Evolutionary conservation across 2,888 invertebrate species (phyloP), one percentile per base, ranked within the genome.

Genomic region (Marasmarcha lunaedactyla): DNA sequence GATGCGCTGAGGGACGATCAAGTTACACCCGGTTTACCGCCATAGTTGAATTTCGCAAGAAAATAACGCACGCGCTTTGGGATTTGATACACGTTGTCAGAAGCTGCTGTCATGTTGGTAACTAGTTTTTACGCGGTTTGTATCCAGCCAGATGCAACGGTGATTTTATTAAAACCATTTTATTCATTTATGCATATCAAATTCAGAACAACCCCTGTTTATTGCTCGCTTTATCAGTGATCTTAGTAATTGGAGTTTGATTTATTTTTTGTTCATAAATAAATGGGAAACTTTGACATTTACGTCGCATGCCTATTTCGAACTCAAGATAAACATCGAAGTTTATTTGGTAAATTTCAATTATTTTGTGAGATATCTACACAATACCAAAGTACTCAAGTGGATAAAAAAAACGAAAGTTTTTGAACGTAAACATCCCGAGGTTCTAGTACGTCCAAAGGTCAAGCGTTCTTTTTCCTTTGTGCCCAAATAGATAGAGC

Each of bases 11-110:
- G 64, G 70, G 65, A 63, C 60, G 67, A 63, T 76, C 69, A 58
- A 55, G 73, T 76, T 76, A 71, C 77, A 69, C 76, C 74, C 63
- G 71, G 62, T 70, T 71, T 72, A 70, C 72, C 54, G 56, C 55
- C 61, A 59, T 73, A 71, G 76, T 74, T 77, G 73, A 73, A 74
- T 77, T 72, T 61, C 65, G 63, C 62, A 70, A 72, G 65, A 73
- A 76, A 73, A 76, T 71, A 71, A 68, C 65, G 54, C 64, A 62
- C 63, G 51, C 42, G 20, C 41, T 14, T 49, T 57, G 69, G 71
- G 71, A 69, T 59, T 64, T 70, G 73, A 73, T 56, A 63, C 64
- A 71, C 71, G 66, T 64, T 76, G 78, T 76, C 74, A 76, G 72
- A 68, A 72, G 65, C 57, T 51, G 20, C 52, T 70, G 60, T 57